Evolutionary conservation across 2,797 vertebrate genomes (phyloP), one percentile per base, ranked within the genome.

Genomic region (Gouania willdenowi): DNA sequence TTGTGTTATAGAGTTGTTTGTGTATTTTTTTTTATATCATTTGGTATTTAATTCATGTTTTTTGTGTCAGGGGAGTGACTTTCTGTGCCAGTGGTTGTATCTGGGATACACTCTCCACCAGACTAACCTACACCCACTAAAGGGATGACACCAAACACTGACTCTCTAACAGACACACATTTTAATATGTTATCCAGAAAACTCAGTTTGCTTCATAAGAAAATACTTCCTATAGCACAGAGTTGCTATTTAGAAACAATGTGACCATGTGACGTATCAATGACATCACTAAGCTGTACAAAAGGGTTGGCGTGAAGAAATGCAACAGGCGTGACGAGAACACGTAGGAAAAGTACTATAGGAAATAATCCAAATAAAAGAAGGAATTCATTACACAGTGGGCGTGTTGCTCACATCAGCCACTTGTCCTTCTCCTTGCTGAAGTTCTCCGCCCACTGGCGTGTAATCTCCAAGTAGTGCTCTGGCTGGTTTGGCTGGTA

Each of bases 371-470:
- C n/a, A n/a, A n/a, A n/a, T n/a, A n/a, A n/a, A n/a, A n/a, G n/a
- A n/a, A n/a, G n/a, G n/a, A n/a, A n/a, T 1, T 25, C 16, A 35
- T 44, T 29, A 8, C 39, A 36, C 9, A 36, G 17, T 13, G 18
- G 12, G 19, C 1, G 12, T 28, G 13, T 16, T 1, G 3, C 26
- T 87, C 59, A 93, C 87, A 92, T 90, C 26, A 92, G 77, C 91
- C 90, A 93, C 41, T 91, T 89, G 62, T 92, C 88, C 59, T 93
- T 93, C 72, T 94, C 92, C 62, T 91, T 92, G 75, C 83, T 87
- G 58, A 92, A 94, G 63, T 89, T 88, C 66, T 93, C 89, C 0
- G 91, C 91, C 92, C 91, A 93, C 47, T 89, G 88, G 10, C 88
- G 89, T 0, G 92, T 93, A 2, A 93, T 88, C 73, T 91, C 81